phyloP scores from a whole-genome alignment of 1,140 invertebrate species.

The Trichonephila inaurata region DNA sequence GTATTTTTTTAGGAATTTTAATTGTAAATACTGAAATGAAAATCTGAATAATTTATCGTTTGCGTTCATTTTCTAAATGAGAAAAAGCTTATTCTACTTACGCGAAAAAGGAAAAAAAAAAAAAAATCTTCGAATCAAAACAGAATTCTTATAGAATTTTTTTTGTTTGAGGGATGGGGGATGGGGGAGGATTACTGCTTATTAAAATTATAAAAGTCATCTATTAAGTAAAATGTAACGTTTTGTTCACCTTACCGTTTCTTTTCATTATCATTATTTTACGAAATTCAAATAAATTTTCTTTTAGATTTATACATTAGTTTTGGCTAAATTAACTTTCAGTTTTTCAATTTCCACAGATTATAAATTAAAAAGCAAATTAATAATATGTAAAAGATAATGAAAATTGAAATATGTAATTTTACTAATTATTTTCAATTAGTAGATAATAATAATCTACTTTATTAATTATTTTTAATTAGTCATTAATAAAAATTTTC shows the following conservation, averaged over 20 bases:
- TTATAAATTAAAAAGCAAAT: too few species aligned
- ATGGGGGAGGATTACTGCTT: not conserved
- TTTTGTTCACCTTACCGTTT: too few species aligned
- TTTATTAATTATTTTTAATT: too few species aligned
- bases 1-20: not conserved
- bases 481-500: too few species aligned
- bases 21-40: not conserved
- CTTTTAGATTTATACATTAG: too few species aligned
- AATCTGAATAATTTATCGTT: not conserved
- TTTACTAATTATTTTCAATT: not conserved
- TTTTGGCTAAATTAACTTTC: too few species aligned
- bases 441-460: not conserved
- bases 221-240: slow-evolving; percentile 5
- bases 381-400: not conserved
- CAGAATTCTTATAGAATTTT: not conserved
- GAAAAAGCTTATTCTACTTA: not conserved
- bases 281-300: too few species aligned
- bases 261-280: too few species aligned
- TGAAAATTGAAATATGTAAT: not conserved
- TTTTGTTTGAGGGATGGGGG: not conserved
- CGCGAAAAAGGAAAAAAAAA: not conserved
- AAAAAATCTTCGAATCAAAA: not conserved
- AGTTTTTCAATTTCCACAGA: too few species aligned
- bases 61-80: not conserved
- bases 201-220: not conserved